Conservation (phyloP, 2,113 vertebrate genomes). For the Saguinus imperator region DNA sequence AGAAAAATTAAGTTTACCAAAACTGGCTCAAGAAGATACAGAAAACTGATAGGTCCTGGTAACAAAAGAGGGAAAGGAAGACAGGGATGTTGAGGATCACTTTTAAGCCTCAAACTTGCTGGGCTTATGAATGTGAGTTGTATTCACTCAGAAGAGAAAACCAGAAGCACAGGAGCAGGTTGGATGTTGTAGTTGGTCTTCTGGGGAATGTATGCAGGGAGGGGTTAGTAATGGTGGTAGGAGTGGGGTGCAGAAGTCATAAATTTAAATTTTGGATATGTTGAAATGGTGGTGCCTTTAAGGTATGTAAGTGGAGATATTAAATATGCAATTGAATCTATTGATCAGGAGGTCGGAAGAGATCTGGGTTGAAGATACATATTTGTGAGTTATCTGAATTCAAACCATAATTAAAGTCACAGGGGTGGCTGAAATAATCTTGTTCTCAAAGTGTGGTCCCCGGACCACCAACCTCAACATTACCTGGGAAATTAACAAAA, state of each 20-base stretch:
- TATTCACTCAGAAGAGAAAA: neutral
- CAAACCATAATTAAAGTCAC: slow-evolving; percentile 28
- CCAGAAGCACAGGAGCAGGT: neutral
- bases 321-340: neutral
- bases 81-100: neutral
- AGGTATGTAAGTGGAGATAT: neutral
- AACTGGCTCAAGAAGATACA: slow-evolving; percentile 12
- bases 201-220: neutral
- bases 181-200: neutral
- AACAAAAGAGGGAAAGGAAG: neutral
- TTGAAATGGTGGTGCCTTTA: neutral
- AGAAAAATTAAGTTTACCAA: slow-evolving; percentile 37
- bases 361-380: neutral
- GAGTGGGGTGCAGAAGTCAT: neutral
- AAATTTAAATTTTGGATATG: neutral
- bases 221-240: neutral
- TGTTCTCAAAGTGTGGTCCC: neutral
- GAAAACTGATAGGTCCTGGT: neutral
- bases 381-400: neutral
- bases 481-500: neutral
- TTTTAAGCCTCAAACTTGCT: neutral
- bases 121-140: neutral
- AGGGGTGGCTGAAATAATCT: neutral
- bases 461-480: neutral
- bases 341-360: neutral